Conservation (phyloP, 1,140 invertebrate genomes). For the Sitodiplosis mosellana region DNA sequence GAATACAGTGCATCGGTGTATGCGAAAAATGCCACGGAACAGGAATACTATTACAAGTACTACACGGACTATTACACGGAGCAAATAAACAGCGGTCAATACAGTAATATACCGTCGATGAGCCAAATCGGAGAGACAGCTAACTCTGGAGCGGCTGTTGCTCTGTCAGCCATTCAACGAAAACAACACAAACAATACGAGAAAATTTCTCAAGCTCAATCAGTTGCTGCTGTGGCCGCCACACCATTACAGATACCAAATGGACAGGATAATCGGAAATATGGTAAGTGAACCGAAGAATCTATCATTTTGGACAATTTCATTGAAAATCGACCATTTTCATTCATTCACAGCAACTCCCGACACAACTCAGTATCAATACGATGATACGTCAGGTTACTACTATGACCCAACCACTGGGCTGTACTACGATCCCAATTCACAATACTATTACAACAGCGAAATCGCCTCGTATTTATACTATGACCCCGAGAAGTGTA, state of each 20-base stretch:
- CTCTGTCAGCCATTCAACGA: constrained; percentile 60
- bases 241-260: constrained; percentile 24
- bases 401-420: constrained; percentile 88
- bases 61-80: constrained; percentile 67
- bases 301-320: constrained; percentile 2
- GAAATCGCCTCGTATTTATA: constrained; percentile 82
- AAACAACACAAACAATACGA: constrained; percentile 18
- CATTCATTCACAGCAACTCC: constrained; percentile 41
- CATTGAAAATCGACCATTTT: not conserved
- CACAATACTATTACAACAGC: constrained; percentile 86
- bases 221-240: constrained; percentile 16
- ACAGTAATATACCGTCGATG: constrained; percentile 23
- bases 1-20: constrained; percentile 63
- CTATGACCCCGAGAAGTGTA: constrained; percentile 71
- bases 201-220: constrained; percentile 19
- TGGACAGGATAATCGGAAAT: constrained; percentile 43
- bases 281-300: constrained; percentile 30
- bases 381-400: constrained; percentile 88
- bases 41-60: constrained; percentile 53
- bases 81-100: constrained; percentile 40
- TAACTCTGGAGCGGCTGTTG: constrained; percentile 77
- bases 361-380: constrained; percentile 80
- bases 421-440: constrained; percentile 89
- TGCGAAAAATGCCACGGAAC: constrained; percentile 52
- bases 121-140: constrained; percentile 33